Evolutionary conservation across 2,888 invertebrate species (phyloP).

Genomic region (Dysmachus trigonus): DNA sequence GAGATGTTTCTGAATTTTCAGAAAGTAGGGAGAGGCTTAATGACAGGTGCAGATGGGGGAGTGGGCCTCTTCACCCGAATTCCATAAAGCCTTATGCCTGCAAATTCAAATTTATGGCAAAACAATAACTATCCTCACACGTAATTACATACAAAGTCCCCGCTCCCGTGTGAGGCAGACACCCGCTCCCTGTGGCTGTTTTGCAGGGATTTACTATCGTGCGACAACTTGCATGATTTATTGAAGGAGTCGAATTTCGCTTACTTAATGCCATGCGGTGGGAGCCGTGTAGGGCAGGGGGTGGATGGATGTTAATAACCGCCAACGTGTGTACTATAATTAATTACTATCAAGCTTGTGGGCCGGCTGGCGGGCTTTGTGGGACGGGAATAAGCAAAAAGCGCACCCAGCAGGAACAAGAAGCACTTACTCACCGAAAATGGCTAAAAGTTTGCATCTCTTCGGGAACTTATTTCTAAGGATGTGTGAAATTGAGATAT

Average conservation of each 20-base stretch:
- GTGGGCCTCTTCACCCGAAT: neutral
- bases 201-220: slow-evolving; percentile 9
- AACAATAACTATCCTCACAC: slow-evolving; percentile 7
- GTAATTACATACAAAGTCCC: neutral
- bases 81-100: neutral
- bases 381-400: neutral
- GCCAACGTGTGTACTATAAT: slow-evolving; percentile 19
- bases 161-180: neutral
- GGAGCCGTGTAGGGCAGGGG: neutral
- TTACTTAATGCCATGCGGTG: slow-evolving; percentile 1
- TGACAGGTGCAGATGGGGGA: neutral
- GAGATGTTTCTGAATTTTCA: neutral
- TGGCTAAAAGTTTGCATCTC: slow-evolving; percentile 7
- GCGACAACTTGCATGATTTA: slow-evolving; percentile 23
- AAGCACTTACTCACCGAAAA: slow-evolving; percentile 1
- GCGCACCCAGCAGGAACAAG: neutral
- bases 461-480: slow-evolving; percentile 7
- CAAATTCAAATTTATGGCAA: slow-evolving; percentile 23
- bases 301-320: neutral
- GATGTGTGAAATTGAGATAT: slow-evolving; percentile 15
- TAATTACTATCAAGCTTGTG: slow-evolving; percentile 2
- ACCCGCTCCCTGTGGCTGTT: neutral
- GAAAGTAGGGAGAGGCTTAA: neutral
- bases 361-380: neutral
- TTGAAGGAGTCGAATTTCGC: neutral